A percentile compares a stretch with the other conserved stretches of the same genome.
Evolutionary conservation across 2,797 vertebrate species (phyloP).

Genomic region (Betta splendens): DNA sequence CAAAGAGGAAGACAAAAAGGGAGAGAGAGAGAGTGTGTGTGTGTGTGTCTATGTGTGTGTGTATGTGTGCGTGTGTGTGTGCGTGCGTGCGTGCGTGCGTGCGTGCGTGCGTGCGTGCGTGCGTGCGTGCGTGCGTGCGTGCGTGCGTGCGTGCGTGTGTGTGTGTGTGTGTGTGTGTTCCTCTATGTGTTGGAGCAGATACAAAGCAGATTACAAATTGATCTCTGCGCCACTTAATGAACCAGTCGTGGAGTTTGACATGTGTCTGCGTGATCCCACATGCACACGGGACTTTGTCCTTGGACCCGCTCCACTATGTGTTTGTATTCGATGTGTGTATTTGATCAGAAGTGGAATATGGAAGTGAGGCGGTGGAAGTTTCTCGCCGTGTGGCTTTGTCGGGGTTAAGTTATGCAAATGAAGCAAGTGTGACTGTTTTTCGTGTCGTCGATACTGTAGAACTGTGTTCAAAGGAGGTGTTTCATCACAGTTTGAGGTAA

Average conservation of each 20-base stretch:
- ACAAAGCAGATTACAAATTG: slow-evolving; percentile 69
- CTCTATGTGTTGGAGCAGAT: slow-evolving; percentile 40
- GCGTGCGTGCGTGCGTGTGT: slow-evolving; percentile 13
- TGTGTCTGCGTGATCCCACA: slow-evolving; percentile 28
- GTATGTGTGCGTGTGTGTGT: slow-evolving; percentile 40
- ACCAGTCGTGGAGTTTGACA: slow-evolving; percentile 53
- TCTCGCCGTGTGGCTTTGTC: neutral
- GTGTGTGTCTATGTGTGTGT: slow-evolving; percentile 1
- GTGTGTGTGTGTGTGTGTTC: slow-evolving; percentile 14
- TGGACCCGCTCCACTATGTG: slow-evolving; percentile 9
- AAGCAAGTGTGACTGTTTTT: slow-evolving; percentile 1
- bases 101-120: slow-evolving; percentile 14
- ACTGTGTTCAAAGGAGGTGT: slow-evolving; percentile 18
- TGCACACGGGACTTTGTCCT: slow-evolving; percentile 28
- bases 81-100: slow-evolving; percentile 1
- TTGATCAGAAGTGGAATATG: slow-evolving; percentile 5
- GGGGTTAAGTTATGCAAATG: slow-evolving; percentile 1
- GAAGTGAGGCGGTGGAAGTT: neutral
- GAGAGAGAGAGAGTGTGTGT: slow-evolving; percentile 23
- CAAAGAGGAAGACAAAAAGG: slow-evolving; percentile 61
- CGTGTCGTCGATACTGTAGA: too few relatives aligned
- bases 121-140: slow-evolving; percentile 12
- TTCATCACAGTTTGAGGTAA: slow-evolving; percentile 43
- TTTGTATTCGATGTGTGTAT: neutral
- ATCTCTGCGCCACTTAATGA: slow-evolving; percentile 64